phyloP scores from a whole-genome alignment of 2,888 invertebrate genomes.

The Smittia sp. region DNA sequence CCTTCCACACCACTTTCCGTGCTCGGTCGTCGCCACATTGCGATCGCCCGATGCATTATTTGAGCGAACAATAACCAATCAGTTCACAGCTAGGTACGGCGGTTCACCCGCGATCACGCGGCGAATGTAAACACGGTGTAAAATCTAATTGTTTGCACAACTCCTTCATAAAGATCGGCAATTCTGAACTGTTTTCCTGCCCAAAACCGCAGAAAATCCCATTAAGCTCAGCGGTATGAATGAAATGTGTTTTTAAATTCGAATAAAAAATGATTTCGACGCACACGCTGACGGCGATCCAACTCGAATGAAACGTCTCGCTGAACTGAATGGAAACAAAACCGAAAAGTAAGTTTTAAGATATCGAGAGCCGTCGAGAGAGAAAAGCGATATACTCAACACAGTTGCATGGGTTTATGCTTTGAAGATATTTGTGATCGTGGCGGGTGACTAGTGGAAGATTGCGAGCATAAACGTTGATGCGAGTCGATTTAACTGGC shows the following conservation, averaged over 20 bases:
- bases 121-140: slow-evolving; percentile 34
- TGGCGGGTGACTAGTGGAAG: too few relatives aligned
- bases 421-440: too few relatives aligned
- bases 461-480: too few relatives aligned
- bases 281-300: background rate
- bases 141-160: slow-evolving; percentile 39
- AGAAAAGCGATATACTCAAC: background rate
- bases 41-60: background rate
- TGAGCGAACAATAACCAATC: background rate
- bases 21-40: too few relatives aligned
- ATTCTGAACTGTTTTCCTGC: too few relatives aligned
- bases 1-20: too few relatives aligned
- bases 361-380: background rate
- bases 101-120: slow-evolving; percentile 1
- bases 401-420: background rate
- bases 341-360: slow-evolving; percentile 25
- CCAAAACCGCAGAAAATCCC: too few relatives aligned
- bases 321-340: slow-evolving; percentile 28
- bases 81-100: background rate
- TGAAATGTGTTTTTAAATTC: background rate
- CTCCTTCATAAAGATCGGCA: background rate
- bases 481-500: too few relatives aligned
- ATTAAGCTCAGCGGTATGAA: too few relatives aligned
- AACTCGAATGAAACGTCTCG: background rate
- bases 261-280: background rate